phyloP scores from a whole-genome alignment of 2,113 vertebrate genomes.

The Gambusia affinis region DNA sequence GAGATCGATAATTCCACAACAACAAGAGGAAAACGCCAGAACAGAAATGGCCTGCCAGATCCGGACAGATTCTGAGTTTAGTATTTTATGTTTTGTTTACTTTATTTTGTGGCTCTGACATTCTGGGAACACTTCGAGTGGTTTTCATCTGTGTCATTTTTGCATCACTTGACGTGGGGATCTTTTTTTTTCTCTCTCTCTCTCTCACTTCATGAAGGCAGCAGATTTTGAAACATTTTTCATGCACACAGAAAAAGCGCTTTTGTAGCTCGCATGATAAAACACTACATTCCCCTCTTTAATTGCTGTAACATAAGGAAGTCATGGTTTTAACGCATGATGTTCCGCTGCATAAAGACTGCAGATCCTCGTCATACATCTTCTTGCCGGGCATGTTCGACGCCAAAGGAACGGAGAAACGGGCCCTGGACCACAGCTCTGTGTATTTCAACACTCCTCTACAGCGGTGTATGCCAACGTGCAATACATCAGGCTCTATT shows the following conservation, averaged over 20 bases:
- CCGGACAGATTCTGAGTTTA: constrained; percentile 5
- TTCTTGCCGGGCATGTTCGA: constrained; percentile 17
- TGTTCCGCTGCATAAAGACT: constrained; percentile 36
- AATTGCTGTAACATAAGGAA: constrained; percentile 44
- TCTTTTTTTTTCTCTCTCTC: constrained; percentile 3
- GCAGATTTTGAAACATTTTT: constrained; percentile 3
- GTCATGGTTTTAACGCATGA: constrained; percentile 43
- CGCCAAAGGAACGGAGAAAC: constrained; percentile 47
- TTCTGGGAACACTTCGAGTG: constrained; percentile 3
- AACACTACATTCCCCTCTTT: constrained; percentile 21
- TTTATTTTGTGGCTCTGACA: background rate
- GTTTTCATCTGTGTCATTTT: constrained; percentile 20
- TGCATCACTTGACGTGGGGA: background rate
- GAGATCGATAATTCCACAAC: constrained; percentile 5
- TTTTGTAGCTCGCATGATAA: constrained; percentile 20
- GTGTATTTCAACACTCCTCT: constrained; percentile 57
- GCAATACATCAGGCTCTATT: constrained; percentile 65
- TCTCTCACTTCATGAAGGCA: constrained; percentile 5
- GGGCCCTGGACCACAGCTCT: constrained; percentile 46
- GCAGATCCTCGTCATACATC: constrained; percentile 28
- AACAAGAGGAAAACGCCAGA: constrained; percentile 10
- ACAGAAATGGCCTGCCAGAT: constrained; percentile 7
- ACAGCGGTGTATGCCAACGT: constrained; percentile 38
- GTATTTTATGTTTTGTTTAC: background rate
- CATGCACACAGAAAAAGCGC: constrained; percentile 10